Evolutionary conservation across 2,797 vertebrate genomes (phyloP), one percentile per base, ranked within the genome.

Genomic region (Peromyscus aztecus): DNA sequence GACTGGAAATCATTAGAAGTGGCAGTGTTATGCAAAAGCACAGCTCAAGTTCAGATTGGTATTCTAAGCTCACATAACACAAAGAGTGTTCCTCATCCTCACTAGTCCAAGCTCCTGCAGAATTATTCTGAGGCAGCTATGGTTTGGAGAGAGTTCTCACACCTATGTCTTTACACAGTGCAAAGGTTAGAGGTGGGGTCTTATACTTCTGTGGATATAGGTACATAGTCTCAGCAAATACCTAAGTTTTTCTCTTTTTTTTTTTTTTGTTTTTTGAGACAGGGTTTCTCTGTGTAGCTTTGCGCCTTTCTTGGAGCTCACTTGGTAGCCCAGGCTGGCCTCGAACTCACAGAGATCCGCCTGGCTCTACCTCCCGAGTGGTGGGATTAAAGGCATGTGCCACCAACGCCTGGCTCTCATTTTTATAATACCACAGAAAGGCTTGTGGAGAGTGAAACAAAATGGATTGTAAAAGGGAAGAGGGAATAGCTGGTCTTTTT

Each of bases 371-470:
- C n/a, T n/a, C n/a, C n/a, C n/a, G n/a, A n/a, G n/a, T n/a, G n/a
- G n/a, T n/a, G n/a, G n/a, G n/a, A n/a, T n/a, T n/a, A n/a, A n/a
- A n/a, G n/a, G n/a, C n/a, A n/a, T n/a, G n/a, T n/a, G n/a, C n/a
- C n/a, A n/a, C n/a, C n/a, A n/a, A n/a, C n/a, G n/a, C n/a, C n/a
- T n/a, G n/a, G n/a, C n/a, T n/a, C n/a, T 34, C 17, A 83, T 77
- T 84, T 92, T 90, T 69, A 59, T n/a, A 85, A 55, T 29, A 90
- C 46, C 34, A 63, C 9, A 61, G 46, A 91, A 92, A 91, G 17
- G 1, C 21, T 69, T 4, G 1, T 1, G 73, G 46, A 85, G 29
- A 89, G 9, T 37, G 12, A 4, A 23, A 46, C 43, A 59, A 92
- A 34, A 11, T 27, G 14, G 5, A 49, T 43, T 91, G 2, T 52